Conservation (phyloP, 2,888 invertebrate genomes). For the Chloroclystis v-ata region DNA sequence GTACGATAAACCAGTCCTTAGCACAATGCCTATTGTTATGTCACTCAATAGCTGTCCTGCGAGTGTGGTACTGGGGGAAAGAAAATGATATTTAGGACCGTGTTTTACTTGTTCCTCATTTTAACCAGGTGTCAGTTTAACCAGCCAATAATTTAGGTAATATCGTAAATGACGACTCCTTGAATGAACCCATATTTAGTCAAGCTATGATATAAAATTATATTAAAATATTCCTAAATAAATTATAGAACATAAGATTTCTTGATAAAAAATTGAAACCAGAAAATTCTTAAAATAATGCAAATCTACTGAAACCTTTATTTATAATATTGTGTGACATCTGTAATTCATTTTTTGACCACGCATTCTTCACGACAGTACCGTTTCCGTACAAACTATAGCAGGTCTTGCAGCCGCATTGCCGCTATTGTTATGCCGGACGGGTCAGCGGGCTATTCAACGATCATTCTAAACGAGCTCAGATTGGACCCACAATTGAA, state of each 20-base stretch:
- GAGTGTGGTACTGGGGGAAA: constrained; percentile 15
- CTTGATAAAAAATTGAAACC: no score
- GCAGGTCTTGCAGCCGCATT: constrained; percentile 57
- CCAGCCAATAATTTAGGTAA: no score
- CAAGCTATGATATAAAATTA: no score
- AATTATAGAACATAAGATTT: no score
- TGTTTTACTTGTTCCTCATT: neutral
- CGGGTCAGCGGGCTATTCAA: constrained; percentile 46
- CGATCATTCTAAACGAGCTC: constrained; percentile 40
- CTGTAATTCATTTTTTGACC: neutral
- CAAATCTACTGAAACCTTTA: no score
- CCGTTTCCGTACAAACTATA: constrained; percentile 34
- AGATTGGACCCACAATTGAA: constrained; percentile 23
- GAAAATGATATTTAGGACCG: neutral
- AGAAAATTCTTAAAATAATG: no score
- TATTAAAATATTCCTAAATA: no score
- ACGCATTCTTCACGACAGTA: constrained; percentile 5
- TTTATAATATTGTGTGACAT: no score
- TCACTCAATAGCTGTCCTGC: constrained; percentile 54
- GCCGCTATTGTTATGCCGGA: constrained; percentile 49
- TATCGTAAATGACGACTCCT: no score
- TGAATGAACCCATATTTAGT: no score
- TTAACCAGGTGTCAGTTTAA: no score
- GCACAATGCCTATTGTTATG: constrained; percentile 70
- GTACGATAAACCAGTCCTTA: constrained; percentile 60